phyloP scores from a whole-genome alignment of 2,113 vertebrate species.

The Symphodus melops region DNA sequence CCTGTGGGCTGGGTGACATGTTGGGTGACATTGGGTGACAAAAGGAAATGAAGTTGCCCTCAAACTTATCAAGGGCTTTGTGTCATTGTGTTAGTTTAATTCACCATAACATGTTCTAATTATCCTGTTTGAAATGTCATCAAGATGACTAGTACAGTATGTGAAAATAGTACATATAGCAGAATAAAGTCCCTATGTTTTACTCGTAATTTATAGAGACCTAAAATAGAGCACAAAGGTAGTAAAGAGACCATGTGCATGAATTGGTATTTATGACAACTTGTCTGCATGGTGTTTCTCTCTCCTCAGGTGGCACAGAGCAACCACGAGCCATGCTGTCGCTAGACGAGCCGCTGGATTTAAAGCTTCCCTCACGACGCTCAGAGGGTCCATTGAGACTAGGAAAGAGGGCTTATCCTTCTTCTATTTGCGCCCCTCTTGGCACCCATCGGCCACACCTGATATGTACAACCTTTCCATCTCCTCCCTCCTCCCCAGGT shows the following conservation, averaged over 20 bases:
- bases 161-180: neutral
- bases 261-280: neutral
- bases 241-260: neutral
- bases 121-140: neutral
- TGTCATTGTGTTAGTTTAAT: too few species aligned
- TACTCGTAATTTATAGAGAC: neutral
- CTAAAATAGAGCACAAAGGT: neutral
- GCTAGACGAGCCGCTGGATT: constrained; percentile 93
- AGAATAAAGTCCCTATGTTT: neutral
- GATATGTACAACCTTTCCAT: constrained; percentile 79
- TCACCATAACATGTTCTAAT: too few species aligned
- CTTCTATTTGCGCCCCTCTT: constrained; percentile 75
- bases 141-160: neutral
- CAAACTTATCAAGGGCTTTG: too few species aligned
- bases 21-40: too few species aligned
- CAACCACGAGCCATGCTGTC: constrained; percentile 87
- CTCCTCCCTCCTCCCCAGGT: constrained; percentile 85
- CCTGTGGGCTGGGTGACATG: too few species aligned
- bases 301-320: constrained; percentile 48
- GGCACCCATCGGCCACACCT: constrained; percentile 75
- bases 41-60: too few species aligned
- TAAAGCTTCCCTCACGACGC: constrained; percentile 91
- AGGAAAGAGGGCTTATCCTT: constrained; percentile 63
- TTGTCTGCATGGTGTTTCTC: constrained; percentile 11
- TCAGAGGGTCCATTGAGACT: constrained; percentile 74